These are phyloP conservation scores for Caerostris darwini DNA, from an alignment of 1,140 invertebrate species.

Conservation along the genomic window DNA sequence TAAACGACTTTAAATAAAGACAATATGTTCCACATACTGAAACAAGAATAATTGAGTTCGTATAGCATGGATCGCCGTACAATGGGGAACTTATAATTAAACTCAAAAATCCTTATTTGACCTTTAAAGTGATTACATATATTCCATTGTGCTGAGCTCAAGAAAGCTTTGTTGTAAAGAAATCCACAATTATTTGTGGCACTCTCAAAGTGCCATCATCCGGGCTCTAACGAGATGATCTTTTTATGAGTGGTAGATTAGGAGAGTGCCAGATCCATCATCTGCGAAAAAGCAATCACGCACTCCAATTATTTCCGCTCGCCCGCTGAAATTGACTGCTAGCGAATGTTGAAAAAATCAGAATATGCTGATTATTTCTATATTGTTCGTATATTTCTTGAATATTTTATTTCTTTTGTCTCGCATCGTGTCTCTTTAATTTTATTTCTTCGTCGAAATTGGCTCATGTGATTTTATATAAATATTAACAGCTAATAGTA, in stretches of 20 bases:
- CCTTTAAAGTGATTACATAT: neutral
- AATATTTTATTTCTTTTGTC: neutral
- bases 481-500: no score
- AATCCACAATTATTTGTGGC: neutral
- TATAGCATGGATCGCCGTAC: neutral
- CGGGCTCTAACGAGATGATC: neutral
- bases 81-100: neutral
- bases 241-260: neutral
- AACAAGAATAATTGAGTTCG: neutral
- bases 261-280: neutral
- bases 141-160: neutral
- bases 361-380: neutral
- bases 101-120: neutral
- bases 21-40: neutral
- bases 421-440: no score
- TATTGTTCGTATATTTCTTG: neutral
- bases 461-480: no score
- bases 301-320: conserved; percentile 32
- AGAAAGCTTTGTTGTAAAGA: neutral
- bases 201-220: neutral
- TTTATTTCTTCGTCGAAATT: no score
- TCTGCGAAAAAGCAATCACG: conserved; percentile 17
- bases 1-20: no score
- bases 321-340: neutral
- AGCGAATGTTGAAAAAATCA: no score